Conservation (phyloP, 1,140 invertebrate species). For the Liolophura sinensis region DNA sequence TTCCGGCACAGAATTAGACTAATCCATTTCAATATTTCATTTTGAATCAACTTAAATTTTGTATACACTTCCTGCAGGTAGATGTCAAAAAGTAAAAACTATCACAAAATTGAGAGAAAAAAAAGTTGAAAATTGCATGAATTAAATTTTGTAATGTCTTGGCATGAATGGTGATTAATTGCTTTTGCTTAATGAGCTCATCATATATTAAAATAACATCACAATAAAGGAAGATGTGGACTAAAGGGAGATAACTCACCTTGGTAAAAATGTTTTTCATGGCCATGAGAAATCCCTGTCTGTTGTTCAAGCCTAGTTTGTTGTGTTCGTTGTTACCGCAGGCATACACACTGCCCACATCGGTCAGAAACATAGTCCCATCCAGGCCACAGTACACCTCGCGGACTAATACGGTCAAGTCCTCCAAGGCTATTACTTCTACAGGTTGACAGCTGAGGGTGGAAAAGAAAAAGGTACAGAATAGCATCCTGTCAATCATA, state of each 20-base stretch:
- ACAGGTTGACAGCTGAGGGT: constrained; percentile 60
- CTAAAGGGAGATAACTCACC: constrained; percentile 23
- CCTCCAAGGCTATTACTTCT: constrained; percentile 59
- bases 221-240: too few relatives aligned
- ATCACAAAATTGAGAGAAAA: too few relatives aligned
- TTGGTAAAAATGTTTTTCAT: constrained; percentile 59
- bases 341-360: constrained; percentile 67
- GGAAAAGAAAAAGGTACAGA: not conserved
- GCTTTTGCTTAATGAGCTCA: too few relatives aligned
- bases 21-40: too few relatives aligned
- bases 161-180: too few relatives aligned
- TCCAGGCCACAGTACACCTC: constrained; percentile 69
- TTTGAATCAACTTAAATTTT: too few relatives aligned
- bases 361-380: constrained; percentile 69
- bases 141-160: too few relatives aligned
- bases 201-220: too few relatives aligned
- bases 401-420: constrained; percentile 57
- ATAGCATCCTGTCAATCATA: not conserved
- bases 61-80: too few relatives aligned
- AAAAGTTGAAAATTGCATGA: too few relatives aligned
- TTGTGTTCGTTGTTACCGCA: constrained; percentile 73
- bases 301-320: constrained; percentile 69
- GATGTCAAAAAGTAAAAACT: too few relatives aligned
- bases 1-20: too few relatives aligned
- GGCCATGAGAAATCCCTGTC: constrained; percentile 61